Evolutionary conservation across 2,797 vertebrate species (phyloP), one percentile per base, ranked within the genome.

Genomic region (Neosilurus hyrtlii): DNA sequence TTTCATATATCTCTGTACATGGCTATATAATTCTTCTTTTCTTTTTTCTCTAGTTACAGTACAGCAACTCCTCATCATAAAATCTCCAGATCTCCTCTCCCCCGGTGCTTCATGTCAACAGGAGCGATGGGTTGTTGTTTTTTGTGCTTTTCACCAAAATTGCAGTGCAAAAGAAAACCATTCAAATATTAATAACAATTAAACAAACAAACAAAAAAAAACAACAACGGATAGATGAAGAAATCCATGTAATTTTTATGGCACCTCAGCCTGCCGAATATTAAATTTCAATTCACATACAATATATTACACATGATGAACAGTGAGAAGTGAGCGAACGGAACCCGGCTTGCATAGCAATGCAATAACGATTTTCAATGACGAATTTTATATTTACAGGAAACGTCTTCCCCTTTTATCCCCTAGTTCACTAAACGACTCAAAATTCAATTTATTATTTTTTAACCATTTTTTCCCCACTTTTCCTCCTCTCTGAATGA

Each of bases 81-180:
- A 22, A 75, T 37, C 96, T 96, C 96, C 84, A 43, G 43, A 96
- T 96, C 91, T 96, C 96, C 84, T 95, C 92, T 95, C 94, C 95
- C 95, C 94, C 94, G 93, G 93, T 96, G 97, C 97, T 98, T 98
- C 96, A 97, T 96, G 95, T 98, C 96, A 96, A 94, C 95, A 96
- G 97, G 97, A 98, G 97, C 96, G 95, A 95, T 96, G 95, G 62
- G 26, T 75, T n/a, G 18, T 49, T 59, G 20, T 65, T 99, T 99
- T 93, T 99, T 99, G 98, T 99, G 98, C 98, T 99, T 99, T 96
- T 99, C 97, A 98, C 96, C 96, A 99, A 99, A 98, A 96, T 97
- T 93, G 96, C 97, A 99, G 98, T 99, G 98, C 98, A 99, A 99
- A 91, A 88, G 94, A 96, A 94, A 94, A 96, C 94, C 96, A 97